A percentile compares a stretch with the other conserved stretches of the same genome.
Evolutionary conservation across 2,888 invertebrate genomes (phyloP).

Genomic region (Spilosoma lubricipeda): DNA sequence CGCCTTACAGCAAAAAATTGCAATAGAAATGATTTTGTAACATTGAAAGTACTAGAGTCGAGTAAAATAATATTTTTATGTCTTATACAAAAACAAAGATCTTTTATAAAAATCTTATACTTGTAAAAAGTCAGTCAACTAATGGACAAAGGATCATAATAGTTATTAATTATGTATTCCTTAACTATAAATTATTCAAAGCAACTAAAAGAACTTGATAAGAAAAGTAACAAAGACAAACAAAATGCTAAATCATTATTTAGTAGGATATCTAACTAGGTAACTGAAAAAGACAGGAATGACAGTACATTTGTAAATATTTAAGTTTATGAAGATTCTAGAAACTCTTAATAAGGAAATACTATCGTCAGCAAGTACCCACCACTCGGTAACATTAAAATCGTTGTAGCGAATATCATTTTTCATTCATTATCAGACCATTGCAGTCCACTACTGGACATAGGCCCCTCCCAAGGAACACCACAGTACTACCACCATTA

Average conservation of each 20-base stretch:
- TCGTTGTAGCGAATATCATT: not conserved
- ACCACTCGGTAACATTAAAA: not conserved
- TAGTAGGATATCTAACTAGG: not conserved
- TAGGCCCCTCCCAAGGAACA: too few relatives aligned
- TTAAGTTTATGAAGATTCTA: not conserved
- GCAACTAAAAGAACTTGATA: not conserved
- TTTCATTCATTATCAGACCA: too few relatives aligned
- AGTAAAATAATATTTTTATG: not conserved
- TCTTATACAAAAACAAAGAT: not conserved
- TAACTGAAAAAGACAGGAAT: not conserved
- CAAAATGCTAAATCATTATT: not conserved
- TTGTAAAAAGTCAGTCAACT: not conserved
- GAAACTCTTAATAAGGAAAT: not conserved
- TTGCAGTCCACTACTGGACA: too few relatives aligned
- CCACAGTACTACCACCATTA: too few relatives aligned
- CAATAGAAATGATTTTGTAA: too few relatives aligned
- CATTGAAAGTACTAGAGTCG: not conserved
- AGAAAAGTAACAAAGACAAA: not conserved
- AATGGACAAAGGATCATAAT: not conserved
- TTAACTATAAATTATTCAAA: not conserved
- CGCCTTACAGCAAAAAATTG: too few relatives aligned
- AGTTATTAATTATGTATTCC: not conserved
- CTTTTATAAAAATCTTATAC: not conserved
- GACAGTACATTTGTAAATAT: not conserved
- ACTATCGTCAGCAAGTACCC: not conserved